Percentiles rank a stretch among this genome's conserved stretches.
These are phyloP conservation scores for Alca torda DNA, from an alignment of 2,797 vertebrate genomes.

Conservation along the genomic window DNA sequence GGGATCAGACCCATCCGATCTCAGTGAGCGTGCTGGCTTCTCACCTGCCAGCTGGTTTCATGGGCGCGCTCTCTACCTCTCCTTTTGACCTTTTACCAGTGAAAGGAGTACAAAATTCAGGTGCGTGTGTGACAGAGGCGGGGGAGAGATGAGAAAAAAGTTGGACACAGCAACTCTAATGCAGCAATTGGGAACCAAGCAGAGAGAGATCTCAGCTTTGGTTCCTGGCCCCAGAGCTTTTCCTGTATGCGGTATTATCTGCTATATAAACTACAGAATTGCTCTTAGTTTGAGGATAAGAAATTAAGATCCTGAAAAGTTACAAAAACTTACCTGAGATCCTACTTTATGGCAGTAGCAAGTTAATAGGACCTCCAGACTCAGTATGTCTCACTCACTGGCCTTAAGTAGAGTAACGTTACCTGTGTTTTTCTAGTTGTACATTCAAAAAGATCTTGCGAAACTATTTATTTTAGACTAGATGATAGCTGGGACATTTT, in stretches of 20 bases:
- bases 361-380: neutral
- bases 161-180: neutral
- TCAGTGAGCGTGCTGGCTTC: neutral
- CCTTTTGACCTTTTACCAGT: neutral
- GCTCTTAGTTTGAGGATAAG: neutral
- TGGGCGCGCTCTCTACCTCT: neutral
- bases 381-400: neutral
- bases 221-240: neutral
- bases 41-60: neutral
- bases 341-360: neutral
- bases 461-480: neutral
- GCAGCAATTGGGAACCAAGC: neutral
- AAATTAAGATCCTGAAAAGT: neutral
- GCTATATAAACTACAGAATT: neutral
- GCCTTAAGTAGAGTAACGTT: neutral
- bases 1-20: accelerated
- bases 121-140: too few species aligned
- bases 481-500: neutral
- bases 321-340: neutral
- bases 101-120: neutral
- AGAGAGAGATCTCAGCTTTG: neutral
- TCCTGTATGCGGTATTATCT: neutral
- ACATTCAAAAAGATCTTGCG: neutral
- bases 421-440: neutral
- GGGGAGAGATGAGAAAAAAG: neutral